Base-by-base conservation (phyloP, 2,888 invertebrate species). In the Oxyteleia sp. region DNA sequence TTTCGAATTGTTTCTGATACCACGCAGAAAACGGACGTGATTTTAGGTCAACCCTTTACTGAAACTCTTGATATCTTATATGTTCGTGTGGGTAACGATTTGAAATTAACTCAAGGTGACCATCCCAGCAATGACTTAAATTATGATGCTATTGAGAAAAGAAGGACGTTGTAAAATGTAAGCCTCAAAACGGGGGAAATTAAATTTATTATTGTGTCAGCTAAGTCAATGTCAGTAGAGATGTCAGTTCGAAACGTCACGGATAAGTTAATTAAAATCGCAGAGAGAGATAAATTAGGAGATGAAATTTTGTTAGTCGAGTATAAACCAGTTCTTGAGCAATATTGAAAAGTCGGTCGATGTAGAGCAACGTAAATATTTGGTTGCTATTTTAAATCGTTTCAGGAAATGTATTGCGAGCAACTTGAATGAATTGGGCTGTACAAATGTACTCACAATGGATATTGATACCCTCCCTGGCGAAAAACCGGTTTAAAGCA, bases 1-100 rank as follows among this genome's bases (percentile, higher is more conserved):
- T 74, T 71, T 11, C 15, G 45, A 0, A n/a, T 55, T 15, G 63
- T 78, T 10, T 61, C 78, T 0, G 41, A 59, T 23, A 1, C 20
- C 7, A 23, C 15, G 1, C 59, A 59, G 11, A 1, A 1, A 8
- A 11, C 10, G 8, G 63, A 63, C 4, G 47, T 47, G 8, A 63
- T 45, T n/a, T 15, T 63, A 1, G 47, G 63, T 10, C 45, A 32
- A 11, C 26, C 29, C 4, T 63, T 63, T 18, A 45, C 45, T 10
- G 59, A 59, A 15, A n/a, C 38, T 0, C 4, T 20, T 0, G 20
- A 57, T 11, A 57, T 57, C 1, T 20, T 7, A n/a, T 57, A 57
- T 38, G 38, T 20, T 2, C 38, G 57, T 1, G 18, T 57, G 0
- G 20, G 38, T 10, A 7, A n/a, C 2, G 45, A 61, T 26, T 47